These are phyloP conservation scores for Cebidichthys violaceus DNA, from an alignment of 2,113 vertebrate species.

Conservation along the genomic window DNA sequence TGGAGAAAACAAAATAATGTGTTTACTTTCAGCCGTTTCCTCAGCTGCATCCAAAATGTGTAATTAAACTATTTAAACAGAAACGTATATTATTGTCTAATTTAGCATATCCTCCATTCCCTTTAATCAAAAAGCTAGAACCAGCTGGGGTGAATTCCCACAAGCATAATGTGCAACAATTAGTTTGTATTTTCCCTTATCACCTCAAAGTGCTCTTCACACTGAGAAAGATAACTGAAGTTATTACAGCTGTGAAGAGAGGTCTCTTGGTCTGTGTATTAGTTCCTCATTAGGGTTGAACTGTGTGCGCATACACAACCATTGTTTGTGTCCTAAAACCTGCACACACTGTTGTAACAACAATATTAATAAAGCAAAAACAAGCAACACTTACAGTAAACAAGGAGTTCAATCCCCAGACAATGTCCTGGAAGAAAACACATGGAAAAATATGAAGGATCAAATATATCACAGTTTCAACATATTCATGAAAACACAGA, in stretches of 20 bases:
- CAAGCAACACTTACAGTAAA: slow-evolving; percentile 93
- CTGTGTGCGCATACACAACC: too few species aligned
- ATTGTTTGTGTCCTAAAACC: neutral
- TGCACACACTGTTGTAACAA: neutral
- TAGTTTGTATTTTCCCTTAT: slow-evolving; percentile 18
- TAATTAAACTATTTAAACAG: neutral
- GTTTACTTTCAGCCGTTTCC: neutral
- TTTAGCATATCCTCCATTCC: neutral
- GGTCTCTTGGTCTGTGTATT: neutral
- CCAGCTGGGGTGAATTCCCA: slow-evolving; percentile 1
- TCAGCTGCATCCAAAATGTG: neutral
- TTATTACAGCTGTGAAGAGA: slow-evolving; percentile 3
- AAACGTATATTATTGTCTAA: neutral
- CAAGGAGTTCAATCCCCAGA: slow-evolving; percentile 98
- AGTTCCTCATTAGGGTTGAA: neutral
- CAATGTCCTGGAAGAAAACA: slow-evolving; percentile 90
- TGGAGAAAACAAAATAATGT: neutral
- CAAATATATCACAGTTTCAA: slow-evolving; percentile 4
- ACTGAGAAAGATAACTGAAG: slow-evolving; percentile 34
- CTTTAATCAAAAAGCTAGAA: neutral
- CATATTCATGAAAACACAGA: neutral
- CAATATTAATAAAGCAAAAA: neutral
- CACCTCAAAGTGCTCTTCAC: slow-evolving; percentile 30
- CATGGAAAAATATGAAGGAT: neutral
- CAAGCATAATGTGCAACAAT: neutral